These are phyloP conservation scores for Amblyjoppa proteus DNA, from an alignment of 2,888 invertebrate species.

Conservation along the genomic window DNA sequence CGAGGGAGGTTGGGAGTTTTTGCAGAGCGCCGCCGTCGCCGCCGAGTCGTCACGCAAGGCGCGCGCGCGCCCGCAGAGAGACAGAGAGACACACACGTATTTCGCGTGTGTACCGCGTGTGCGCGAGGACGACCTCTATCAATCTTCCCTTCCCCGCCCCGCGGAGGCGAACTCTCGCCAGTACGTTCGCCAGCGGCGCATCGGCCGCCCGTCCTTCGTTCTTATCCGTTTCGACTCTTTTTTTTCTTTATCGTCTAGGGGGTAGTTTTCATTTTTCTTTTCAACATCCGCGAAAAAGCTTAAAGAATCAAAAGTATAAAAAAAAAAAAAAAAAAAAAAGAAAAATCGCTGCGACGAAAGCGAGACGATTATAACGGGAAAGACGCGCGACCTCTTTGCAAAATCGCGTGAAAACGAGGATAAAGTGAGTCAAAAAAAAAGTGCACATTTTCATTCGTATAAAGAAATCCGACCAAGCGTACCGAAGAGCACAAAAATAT, in stretches of 20 bases:
- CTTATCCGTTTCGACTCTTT: constrained; percentile 56
- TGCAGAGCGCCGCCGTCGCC: constrained; percentile 13
- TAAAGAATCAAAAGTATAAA: too few relatives aligned
- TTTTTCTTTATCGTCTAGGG: constrained; percentile 52
- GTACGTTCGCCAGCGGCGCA: constrained; percentile 61
- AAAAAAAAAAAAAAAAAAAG: neutral
- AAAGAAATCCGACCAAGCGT: neutral
- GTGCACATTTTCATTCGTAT: neutral
- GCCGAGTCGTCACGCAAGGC: constrained; percentile 32
- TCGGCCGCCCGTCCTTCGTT: constrained; percentile 55
- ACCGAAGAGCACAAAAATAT: neutral
- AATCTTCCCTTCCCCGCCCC: neutral
- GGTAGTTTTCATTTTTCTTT: constrained; percentile 15
- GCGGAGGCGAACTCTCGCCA: constrained; percentile 19
- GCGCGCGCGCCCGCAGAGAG: constrained; percentile 28
- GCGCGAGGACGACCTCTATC: constrained; percentile 50
- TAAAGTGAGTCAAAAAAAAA: constrained; percentile 10
- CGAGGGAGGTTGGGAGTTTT: constrained; percentile 12
- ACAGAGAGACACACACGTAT: constrained; percentile 45
- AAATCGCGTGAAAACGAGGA: neutral
- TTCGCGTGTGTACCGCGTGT: constrained; percentile 46
- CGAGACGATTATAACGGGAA: neutral
- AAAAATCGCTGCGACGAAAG: neutral
- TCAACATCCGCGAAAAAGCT: neutral
- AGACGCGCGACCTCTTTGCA: neutral